These are phyloP conservation scores for Mareca strepera DNA, from an alignment of 2,797 vertebrate genomes.

Conservation along the genomic window DNA sequence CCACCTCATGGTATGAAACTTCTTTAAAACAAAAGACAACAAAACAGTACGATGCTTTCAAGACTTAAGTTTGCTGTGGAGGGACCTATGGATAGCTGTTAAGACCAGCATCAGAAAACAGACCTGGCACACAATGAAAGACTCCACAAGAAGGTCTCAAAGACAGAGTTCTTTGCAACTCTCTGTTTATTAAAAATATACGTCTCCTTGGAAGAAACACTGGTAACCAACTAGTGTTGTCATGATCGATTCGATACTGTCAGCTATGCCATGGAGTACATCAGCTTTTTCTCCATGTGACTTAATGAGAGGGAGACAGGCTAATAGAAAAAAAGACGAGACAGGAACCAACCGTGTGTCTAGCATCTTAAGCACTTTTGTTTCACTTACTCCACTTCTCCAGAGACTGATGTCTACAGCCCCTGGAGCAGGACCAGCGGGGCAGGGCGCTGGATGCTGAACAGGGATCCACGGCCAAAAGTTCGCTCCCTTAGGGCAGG, in stretches of 20 bases:
- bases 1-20: not conserved
- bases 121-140: not conserved
- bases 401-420: not conserved
- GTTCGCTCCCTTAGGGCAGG: not conserved
- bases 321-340: not conserved
- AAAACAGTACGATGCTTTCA: not conserved
- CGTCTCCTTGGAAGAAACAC: conserved; percentile 85
- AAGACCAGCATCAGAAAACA: not conserved
- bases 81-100: not conserved
- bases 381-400: conserved; percentile 25
- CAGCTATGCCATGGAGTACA: conserved; percentile 68
- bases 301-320: conserved; percentile 55
- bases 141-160: conserved; percentile 66
- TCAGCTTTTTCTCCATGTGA: conserved; percentile 63
- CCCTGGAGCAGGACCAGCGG: not conserved
- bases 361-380: not conserved
- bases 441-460: not conserved
- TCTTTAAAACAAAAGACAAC: not conserved
- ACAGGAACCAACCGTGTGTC: not conserved
- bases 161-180: conserved; percentile 81
- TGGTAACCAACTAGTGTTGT: conserved; percentile 75
- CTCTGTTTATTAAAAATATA: conserved; percentile 88
- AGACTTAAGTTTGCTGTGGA: not conserved
- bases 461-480: not conserved
- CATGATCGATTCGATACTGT: conserved; percentile 65